Base-by-base conservation (phyloP, 2,113 vertebrate species). In the Sinocyclocheilus maitianheensis region DNA sequence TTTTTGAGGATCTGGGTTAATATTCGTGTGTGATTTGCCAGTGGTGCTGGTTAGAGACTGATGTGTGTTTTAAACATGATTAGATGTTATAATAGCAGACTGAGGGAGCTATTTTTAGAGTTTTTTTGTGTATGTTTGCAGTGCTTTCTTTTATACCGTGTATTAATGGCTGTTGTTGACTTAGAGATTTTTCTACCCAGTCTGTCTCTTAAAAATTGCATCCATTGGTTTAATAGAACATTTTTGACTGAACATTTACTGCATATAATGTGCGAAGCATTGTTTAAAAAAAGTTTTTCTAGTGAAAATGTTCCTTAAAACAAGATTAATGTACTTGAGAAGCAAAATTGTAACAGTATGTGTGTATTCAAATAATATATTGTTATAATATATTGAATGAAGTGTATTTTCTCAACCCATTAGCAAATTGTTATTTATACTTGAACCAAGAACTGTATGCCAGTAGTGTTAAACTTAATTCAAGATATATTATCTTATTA, bases 41-140 rank as follows among this genome's bases (percentile, higher is more conserved):
- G 24, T 12, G 26, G 63, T 82, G n/a, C 63, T 58, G 67, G 67
- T n/a, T 58, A 40, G 46, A 58, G 65, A 83, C 22, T 37, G 81
- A 48, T 55, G 81, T 74, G 67, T 83, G 51, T 74, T 83, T 43
- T 60, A 58, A 58, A 74, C 67, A 55, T 30, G 81, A 71, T 83
- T 55, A 83, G 65, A 83, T 83, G 65, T 83, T 48, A 55, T 83
- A 72, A 53, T 26, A 53, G 43, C 26, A 53, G 65, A 22, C 63
- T n/a, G 67, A 55, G 9, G 18, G 62, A 37, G 20, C 67, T 83
- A 51, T 71, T 72, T 71, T 72, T 69, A 26, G 40, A 2, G 7
- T 1, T 43, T 43, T 40, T 65, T 63, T 3, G 2, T 7, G 14
- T 14, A 5, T 16, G 20, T 46, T 43, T 69, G 10, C 63, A 51